phyloP scores from a whole-genome alignment of 1,140 invertebrate species.

The Drosophila orosa region DNA sequence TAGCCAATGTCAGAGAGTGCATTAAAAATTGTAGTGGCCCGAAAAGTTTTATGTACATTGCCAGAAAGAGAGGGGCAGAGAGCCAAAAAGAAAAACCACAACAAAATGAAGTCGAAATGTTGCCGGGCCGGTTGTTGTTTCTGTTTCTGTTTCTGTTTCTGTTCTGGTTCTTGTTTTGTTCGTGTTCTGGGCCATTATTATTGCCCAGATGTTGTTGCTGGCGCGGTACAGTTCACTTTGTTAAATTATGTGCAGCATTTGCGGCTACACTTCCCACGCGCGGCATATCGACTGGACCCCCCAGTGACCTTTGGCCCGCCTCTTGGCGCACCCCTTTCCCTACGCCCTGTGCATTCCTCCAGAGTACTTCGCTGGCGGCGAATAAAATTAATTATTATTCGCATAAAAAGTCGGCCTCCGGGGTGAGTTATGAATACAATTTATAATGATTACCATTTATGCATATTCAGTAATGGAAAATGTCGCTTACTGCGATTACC shows the following conservation, averaged over 20 bases:
- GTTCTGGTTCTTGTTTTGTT: constrained; percentile 29
- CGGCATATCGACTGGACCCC: constrained; percentile 25
- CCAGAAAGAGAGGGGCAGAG: constrained; percentile 39
- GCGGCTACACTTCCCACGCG: constrained; percentile 33
- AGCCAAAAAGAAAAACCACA: constrained; percentile 69
- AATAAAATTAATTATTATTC: constrained; percentile 50
- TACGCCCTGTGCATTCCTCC: constrained; percentile 6
- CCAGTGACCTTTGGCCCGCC: constrained; percentile 30
- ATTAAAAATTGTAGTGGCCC: constrained; percentile 73
- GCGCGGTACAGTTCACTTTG: constrained; percentile 61
- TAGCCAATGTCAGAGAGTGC: constrained; percentile 74
- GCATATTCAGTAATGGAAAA: constrained; percentile 33
- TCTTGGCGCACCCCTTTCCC: not conserved
- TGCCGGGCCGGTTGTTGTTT: constrained; percentile 44
- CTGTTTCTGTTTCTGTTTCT: constrained; percentile 27
- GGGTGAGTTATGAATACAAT: constrained; percentile 32
- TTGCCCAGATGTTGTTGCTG: constrained; percentile 36
- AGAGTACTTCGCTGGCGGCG: constrained; percentile 8
- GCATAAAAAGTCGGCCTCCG: constrained; percentile 20
- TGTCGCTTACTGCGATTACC: not conserved
- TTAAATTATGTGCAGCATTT: constrained; percentile 77
- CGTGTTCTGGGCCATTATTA: constrained; percentile 50
- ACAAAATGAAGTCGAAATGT: constrained; percentile 76
- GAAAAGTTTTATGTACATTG: constrained; percentile 78
- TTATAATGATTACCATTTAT: constrained; percentile 40